A percentile compares a stretch with the other conserved stretches of the same genome.
These are phyloP conservation scores for Datnioides undecimradiatus DNA, from an alignment of 2,113 vertebrate genomes.

Conservation along the genomic window DNA sequence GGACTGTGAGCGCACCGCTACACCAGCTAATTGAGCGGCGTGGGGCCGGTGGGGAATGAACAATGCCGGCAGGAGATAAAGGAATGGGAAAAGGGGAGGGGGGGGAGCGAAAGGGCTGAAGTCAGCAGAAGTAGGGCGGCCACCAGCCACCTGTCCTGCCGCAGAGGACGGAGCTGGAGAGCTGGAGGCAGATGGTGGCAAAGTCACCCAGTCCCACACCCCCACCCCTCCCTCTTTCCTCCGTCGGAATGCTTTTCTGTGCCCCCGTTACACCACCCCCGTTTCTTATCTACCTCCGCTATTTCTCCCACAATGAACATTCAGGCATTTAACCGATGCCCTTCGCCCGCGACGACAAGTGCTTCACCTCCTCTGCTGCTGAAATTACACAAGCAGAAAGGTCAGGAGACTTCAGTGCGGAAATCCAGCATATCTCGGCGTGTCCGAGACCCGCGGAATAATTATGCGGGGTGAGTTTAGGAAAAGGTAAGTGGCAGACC, in stretches of 20 bases:
- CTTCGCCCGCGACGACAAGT: conserved; percentile 29
- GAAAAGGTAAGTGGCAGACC: not conserved
- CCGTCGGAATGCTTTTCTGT: conserved; percentile 23
- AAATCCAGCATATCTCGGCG: conserved; percentile 21
- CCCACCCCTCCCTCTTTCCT: conserved; percentile 14
- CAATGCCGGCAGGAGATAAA: conserved; percentile 79
- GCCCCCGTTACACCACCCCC: not conserved
- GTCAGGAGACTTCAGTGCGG: conserved; percentile 24
- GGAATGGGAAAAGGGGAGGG: conserved; percentile 53
- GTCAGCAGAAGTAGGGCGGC: conserved; percentile 82
- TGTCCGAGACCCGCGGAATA: conserved; percentile 32
- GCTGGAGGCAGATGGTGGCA: conserved; percentile 84
- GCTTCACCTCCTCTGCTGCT: conserved; percentile 20
- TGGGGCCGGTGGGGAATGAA: conserved; percentile 74
- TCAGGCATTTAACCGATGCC: conserved; percentile 42
- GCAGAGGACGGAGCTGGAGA: conserved; percentile 68
- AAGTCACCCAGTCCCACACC: conserved; percentile 69
- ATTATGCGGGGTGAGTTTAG: conserved; percentile 28
- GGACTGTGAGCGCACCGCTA: conserved; percentile 73
- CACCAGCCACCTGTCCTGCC: conserved; percentile 77
- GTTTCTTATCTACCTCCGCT: conserved; percentile 14
- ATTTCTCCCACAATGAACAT: conserved; percentile 38
- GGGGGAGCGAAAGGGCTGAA: conserved; percentile 74
- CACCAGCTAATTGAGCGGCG: conserved; percentile 81
- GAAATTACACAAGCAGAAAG: conserved; percentile 44